Evolutionary conservation across 2,113 vertebrate genomes (phyloP), one percentile per base, ranked within the genome.

Genomic region (Petroica traversi): DNA sequence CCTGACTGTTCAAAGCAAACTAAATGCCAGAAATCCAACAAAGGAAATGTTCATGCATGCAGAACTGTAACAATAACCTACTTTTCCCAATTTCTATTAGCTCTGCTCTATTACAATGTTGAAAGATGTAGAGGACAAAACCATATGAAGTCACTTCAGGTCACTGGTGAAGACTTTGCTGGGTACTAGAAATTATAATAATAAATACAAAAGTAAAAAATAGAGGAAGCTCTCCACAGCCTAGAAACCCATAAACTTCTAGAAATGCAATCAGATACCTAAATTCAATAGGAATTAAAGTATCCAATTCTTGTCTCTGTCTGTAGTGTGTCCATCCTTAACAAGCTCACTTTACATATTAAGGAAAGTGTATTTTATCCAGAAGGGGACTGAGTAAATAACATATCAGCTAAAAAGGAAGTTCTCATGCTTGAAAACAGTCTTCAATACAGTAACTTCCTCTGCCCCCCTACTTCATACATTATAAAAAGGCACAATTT

Each of bases 401-500:
- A 79, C 19, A 2, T 4, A 51, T 19, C 28, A 66, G 28, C 29
- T 84, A 40, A 67, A 93, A 91, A 74, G 31, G 1, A 48, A 88
- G 11, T 38, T 33, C 36, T 91, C 46, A 51, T 51, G 41, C 19
- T 89, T 79, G 40, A 46, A 51, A 94, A 68, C 17, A 33, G 6
- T n/a, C 31, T 81, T 72, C 33, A 91, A 26, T 2, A 75, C 4
- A 78, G 67, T 26, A 85, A 33, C 28, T 57, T 49, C 29, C 17
- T n/a, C 28, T 0, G 0, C 11, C 12, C 4, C 6, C 2, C 8
- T 8, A 26, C 62, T 51, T 45, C 46, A 48, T 26, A 7, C 12
- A 46, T 71, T 54, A 80, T 19, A 59, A 36, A 86, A 71, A 74
- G 22, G 33, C 36, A 51, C 54, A 0, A 43, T 36, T 92, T 94